phyloP scores from a whole-genome alignment of 2,888 invertebrate species.

The Troglohyphantes excavatus region DNA sequence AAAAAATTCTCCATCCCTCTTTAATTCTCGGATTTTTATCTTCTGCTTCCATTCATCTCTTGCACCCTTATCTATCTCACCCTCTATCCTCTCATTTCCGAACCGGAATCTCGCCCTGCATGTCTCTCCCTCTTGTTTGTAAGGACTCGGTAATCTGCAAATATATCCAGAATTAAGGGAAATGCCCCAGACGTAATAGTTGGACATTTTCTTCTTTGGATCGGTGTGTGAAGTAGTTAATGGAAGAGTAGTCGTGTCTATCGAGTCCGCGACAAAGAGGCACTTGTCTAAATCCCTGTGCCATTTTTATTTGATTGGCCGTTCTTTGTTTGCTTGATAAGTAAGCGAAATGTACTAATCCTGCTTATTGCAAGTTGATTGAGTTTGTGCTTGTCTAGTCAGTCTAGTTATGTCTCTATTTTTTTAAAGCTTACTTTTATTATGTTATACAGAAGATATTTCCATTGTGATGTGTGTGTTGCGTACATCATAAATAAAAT shows the following conservation, averaged over 20 bases:
- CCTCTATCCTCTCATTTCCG: background rate
- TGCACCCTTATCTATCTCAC: background rate
- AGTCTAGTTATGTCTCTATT: too few relatives aligned
- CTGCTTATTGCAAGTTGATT: too few relatives aligned
- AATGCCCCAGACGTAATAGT: background rate
- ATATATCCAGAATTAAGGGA: background rate
- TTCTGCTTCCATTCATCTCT: background rate
- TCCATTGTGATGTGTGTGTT: too few relatives aligned
- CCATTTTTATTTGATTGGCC: too few relatives aligned
- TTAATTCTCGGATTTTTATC: constrained; percentile 5
- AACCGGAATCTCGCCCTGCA: background rate
- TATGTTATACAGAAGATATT: too few relatives aligned
- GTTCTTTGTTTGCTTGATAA: too few relatives aligned
- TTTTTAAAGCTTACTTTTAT: too few relatives aligned
- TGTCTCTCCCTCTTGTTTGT: background rate
- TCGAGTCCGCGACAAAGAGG: too few relatives aligned
- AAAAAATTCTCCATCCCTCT: background rate
- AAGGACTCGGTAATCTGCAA: background rate
- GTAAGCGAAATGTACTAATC: too few relatives aligned
- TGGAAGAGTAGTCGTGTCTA: background rate
- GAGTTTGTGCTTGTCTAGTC: too few relatives aligned
- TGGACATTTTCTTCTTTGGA: background rate
- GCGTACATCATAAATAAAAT: too few relatives aligned
- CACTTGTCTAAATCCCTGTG: too few relatives aligned
- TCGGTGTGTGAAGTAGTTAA: background rate